Percentiles rank a stretch among this genome's conserved stretches.
These are phyloP conservation scores for Gisinianus flammeolus DNA, from an alignment of 2,888 invertebrate species.

Conservation along the genomic window DNA sequence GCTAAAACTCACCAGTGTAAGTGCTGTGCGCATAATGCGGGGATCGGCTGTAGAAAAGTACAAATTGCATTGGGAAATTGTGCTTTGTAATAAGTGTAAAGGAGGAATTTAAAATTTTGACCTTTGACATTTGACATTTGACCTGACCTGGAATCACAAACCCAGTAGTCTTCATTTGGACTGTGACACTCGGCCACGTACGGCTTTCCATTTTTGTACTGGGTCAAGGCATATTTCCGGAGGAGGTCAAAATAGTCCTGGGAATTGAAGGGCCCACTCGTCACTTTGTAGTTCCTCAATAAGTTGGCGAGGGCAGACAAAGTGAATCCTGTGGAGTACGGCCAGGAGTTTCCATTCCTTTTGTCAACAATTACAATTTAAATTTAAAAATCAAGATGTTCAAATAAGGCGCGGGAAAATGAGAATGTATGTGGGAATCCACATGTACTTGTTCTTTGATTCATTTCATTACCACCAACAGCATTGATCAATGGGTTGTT, in stretches of 20 bases:
- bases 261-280: constrained; percentile 6
- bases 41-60: too few species aligned
- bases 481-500: constrained; percentile 54
- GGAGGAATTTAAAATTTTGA: too few species aligned
- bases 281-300: constrained; percentile 45
- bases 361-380: too few species aligned
- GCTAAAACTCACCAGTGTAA: too few species aligned
- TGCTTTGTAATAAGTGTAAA: too few species aligned
- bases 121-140: too few species aligned
- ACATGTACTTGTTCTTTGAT: too few species aligned
- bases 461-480: constrained; percentile 56
- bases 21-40: constrained; percentile 58
- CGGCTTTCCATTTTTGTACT: constrained; percentile 53
- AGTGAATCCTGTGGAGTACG: constrained; percentile 52
- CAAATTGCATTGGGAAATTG: too few species aligned
- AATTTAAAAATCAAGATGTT: too few species aligned
- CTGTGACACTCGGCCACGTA: constrained; percentile 58
- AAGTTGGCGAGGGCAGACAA: constrained; percentile 50
- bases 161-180: constrained; percentile 50
- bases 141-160: constrained; percentile 54
- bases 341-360: constrained; percentile 59
- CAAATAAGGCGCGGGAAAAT: too few species aligned
- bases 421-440: too few species aligned
- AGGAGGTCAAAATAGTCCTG: constrained; percentile 44
- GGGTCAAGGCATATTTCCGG: constrained; percentile 53